phyloP scores from a whole-genome alignment of 2,113 vertebrate genomes.

The Hymenochirus boettgeri region DNA sequence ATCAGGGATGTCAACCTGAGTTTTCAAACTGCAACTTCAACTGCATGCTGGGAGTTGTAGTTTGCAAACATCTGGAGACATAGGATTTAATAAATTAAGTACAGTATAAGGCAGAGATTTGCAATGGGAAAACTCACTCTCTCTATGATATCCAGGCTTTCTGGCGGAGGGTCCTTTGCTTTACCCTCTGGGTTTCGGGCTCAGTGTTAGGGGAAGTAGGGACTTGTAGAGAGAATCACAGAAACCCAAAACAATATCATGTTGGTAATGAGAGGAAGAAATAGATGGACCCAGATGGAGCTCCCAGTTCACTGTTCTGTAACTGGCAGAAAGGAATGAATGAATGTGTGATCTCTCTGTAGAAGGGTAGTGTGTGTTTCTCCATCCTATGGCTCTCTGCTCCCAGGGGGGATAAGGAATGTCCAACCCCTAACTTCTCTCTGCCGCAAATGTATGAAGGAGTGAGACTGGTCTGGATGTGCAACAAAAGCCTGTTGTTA shows the following conservation, averaged over 20 bases:
- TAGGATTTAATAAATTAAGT: too few species aligned
- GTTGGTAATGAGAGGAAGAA: constrained; percentile 14
- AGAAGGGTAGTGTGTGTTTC: too few species aligned
- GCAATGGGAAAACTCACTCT: constrained; percentile 58
- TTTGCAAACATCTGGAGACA: too few species aligned
- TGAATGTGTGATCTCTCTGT: constrained; percentile 20
- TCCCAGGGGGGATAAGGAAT: constrained; percentile 31
- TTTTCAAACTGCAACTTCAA: too few species aligned
- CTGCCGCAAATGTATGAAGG: constrained; percentile 8
- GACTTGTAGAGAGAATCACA: constrained; percentile 55
- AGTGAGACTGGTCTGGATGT: not conserved
- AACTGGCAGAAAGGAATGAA: constrained; percentile 6
- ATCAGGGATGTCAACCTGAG: too few species aligned
- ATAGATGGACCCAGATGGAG: not conserved
- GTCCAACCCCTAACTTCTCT: constrained; percentile 25
- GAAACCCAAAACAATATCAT: constrained; percentile 51
- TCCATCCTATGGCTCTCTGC: constrained; percentile 15
- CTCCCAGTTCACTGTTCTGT: not conserved
- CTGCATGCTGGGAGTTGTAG: too few species aligned
- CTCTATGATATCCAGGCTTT: constrained; percentile 61
- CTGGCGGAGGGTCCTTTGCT: constrained; percentile 60
- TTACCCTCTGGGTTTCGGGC: constrained; percentile 58
- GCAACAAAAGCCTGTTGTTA: constrained; percentile 22
- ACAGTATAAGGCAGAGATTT: too few species aligned
- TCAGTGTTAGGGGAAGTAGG: constrained; percentile 47